These are phyloP conservation scores for Luperina testacea DNA, from an alignment of 2,888 invertebrate species.

Conservation along the genomic window DNA sequence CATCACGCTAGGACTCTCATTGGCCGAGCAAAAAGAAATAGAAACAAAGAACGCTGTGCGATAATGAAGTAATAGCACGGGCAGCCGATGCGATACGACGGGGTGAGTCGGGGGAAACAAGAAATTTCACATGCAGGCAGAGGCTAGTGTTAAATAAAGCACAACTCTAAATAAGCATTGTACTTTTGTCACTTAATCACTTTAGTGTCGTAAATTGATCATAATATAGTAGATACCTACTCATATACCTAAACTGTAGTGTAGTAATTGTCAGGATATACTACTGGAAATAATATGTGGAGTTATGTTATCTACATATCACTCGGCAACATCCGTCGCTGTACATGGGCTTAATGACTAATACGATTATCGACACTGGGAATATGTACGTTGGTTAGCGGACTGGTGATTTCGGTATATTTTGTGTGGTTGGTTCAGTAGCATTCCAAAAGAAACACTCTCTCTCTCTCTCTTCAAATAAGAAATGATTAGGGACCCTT, in stretches of 20 bases:
- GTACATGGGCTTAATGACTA: conserved; percentile 42
- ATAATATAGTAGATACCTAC: not conserved
- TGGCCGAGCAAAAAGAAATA: no score
- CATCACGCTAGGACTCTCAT: no score
- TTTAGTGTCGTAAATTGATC: not conserved
- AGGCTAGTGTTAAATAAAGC: not conserved
- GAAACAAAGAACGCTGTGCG: no score
- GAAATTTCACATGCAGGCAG: no score
- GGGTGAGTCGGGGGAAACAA: no score
- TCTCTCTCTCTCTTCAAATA: no score
- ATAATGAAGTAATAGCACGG: no score
- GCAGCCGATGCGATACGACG: no score
- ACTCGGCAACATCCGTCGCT: conserved; percentile 21
- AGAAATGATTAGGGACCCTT: no score
- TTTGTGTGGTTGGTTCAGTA: not conserved
- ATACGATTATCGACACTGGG: conserved; percentile 36
- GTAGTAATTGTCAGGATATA: conserved; percentile 1
- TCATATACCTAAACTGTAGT: not conserved
- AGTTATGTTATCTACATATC: conserved; percentile 30
- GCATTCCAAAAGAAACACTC: no score
- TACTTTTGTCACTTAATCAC: not conserved
- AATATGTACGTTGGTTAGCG: not conserved
- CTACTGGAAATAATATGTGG: conserved; percentile 10
- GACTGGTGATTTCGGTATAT: not conserved
- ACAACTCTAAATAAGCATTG: not conserved